phyloP scores from a whole-genome alignment of 2,888 invertebrate species.

The Drosophila testacea region DNA sequence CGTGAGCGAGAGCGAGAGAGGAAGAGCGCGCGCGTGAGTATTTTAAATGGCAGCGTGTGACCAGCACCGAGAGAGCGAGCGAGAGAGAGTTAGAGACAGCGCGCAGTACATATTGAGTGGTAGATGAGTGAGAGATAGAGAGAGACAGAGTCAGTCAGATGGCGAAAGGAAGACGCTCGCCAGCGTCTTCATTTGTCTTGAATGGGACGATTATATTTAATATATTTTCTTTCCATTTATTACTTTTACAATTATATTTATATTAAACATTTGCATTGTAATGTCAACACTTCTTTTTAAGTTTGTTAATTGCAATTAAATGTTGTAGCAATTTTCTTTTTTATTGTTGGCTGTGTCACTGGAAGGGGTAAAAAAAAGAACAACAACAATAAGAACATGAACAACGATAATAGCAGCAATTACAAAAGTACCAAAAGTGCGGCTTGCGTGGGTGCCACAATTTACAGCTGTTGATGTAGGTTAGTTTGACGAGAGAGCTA shows the following conservation, averaged over 20 bases:
- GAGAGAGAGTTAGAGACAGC: slow-evolving; percentile 27
- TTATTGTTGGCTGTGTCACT: slow-evolving; percentile 25
- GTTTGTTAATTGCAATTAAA: neutral
- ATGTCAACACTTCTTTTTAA: neutral
- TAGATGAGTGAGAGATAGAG: slow-evolving; percentile 23
- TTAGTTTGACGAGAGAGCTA: slow-evolving; percentile 70
- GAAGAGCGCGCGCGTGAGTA: slow-evolving; percentile 34
- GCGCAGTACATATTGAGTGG: slow-evolving; percentile 17
- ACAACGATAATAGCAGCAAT: slow-evolving; percentile 37
- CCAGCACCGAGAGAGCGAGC: slow-evolving; percentile 15
- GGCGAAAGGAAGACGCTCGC: slow-evolving; percentile 72
- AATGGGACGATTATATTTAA: slow-evolving; percentile 43
- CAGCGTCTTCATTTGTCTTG: slow-evolving; percentile 66
- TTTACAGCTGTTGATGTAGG: slow-evolving; percentile 83
- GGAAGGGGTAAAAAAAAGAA: slow-evolving; percentile 6
- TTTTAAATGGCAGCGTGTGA: slow-evolving; percentile 6
- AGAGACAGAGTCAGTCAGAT: slow-evolving; percentile 54
- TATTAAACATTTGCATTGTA: slow-evolving; percentile 30
- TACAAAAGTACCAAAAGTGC: slow-evolving; percentile 28
- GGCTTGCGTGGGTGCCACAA: slow-evolving; percentile 57
- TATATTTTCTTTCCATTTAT: slow-evolving; percentile 13
- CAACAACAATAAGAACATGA: slow-evolving; percentile 18
- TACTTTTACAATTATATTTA: slow-evolving; percentile 4
- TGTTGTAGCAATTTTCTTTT: slow-evolving; percentile 2
- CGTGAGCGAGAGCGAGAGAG: slow-evolving; percentile 6